phyloP scores from a whole-genome alignment of 2,113 vertebrate genomes.

The Onychorhynchus coronatus region DNA sequence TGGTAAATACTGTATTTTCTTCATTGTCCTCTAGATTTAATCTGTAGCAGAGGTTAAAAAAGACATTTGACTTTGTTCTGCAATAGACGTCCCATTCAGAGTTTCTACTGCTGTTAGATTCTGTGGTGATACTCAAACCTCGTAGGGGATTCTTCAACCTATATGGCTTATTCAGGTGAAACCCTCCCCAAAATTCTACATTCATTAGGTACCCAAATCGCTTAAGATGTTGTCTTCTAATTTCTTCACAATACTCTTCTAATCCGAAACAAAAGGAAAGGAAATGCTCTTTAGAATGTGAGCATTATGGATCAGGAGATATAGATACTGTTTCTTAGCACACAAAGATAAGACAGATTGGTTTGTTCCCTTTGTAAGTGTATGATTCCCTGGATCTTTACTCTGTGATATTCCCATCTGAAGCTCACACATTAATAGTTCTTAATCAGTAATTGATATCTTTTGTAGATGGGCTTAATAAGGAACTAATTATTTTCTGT shows the following conservation, averaged over 20 bases:
- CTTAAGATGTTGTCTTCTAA: background rate
- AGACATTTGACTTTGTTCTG: background rate
- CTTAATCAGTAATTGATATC: background rate
- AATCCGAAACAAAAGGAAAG: background rate
- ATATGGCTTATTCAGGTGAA: background rate
- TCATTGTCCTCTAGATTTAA: background rate
- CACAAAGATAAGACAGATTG: background rate
- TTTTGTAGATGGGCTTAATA: background rate
- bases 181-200: background rate
- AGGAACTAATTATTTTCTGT: background rate
- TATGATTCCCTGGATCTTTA: background rate
- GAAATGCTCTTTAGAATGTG: background rate
- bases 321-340: background rate
- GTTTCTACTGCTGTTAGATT: background rate
- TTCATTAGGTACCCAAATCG: background rate
- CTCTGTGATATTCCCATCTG: background rate
- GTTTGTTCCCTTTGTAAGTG: background rate
- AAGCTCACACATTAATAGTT: background rate
- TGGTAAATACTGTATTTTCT: background rate
- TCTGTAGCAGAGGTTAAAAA: background rate
- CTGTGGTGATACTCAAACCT: background rate
- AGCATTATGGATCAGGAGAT: background rate
- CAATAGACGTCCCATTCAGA: background rate
- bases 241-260: background rate
- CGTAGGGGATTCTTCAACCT: background rate